These are phyloP conservation scores for Caerostris extrusa DNA, from an alignment of 1,140 invertebrate species.

Conservation along the genomic window DNA sequence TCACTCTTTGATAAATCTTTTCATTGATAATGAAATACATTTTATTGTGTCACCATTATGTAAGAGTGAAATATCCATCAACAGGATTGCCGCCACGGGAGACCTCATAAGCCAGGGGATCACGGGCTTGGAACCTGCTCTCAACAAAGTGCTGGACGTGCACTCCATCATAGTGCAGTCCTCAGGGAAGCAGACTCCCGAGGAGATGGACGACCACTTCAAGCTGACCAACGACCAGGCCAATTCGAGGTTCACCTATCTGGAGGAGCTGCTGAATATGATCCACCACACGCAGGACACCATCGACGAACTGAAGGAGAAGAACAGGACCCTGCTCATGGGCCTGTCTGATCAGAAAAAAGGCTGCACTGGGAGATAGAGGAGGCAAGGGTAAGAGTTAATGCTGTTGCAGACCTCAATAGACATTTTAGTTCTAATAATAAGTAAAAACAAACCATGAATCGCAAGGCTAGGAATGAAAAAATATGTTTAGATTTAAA, in stretches of 20 bases:
- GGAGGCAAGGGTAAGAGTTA: not conserved
- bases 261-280: constrained; percentile 34
- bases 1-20: too few species aligned
- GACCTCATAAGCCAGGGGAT: constrained; percentile 45
- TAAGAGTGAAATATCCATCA: too few species aligned
- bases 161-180: constrained; percentile 1
- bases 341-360: not conserved
- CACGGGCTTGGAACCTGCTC: constrained; percentile 46
- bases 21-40: too few species aligned
- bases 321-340: constrained; percentile 4
- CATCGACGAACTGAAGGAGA: constrained; percentile 1
- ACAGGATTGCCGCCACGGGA: constrained; percentile 32
- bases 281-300: constrained; percentile 34
- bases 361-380: constrained; percentile 58
- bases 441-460: too few species aligned
- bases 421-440: too few species aligned
- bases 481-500: too few species aligned
- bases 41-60: too few species aligned
- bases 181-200: not conserved
- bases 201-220: constrained; percentile 42
- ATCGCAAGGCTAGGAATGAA: too few species aligned
- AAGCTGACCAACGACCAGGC: not conserved
- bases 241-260: constrained; percentile 43
- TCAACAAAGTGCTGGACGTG: not conserved
- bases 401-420: not conserved